Conservation (phyloP, 2,113 vertebrate genomes). For the Numida meleagris region DNA sequence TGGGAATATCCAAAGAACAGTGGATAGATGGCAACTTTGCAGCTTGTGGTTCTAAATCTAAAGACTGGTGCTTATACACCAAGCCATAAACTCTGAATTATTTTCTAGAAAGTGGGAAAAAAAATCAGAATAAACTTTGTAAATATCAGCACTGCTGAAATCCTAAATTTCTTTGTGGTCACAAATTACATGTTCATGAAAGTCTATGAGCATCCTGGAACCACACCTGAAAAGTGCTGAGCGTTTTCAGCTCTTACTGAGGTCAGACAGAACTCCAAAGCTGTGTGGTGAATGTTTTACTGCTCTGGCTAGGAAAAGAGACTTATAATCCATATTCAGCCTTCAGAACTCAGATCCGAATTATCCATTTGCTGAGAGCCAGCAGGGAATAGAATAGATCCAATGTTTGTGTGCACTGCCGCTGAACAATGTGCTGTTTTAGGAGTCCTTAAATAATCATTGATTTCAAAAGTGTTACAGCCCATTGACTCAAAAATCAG, state of each 20-base stretch:
- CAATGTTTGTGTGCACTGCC: background rate
- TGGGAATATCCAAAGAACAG: background rate
- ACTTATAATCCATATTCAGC: background rate
- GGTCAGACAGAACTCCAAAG: background rate
- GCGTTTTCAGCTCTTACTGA: background rate
- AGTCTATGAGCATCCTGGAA: background rate
- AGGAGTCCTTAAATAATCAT: constrained; percentile 74
- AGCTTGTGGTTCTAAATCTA: background rate
- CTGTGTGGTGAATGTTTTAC: background rate
- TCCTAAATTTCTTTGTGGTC: background rate
- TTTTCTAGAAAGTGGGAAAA: background rate
- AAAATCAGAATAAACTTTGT: background rate
- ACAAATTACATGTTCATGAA: background rate
- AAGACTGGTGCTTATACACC: background rate
- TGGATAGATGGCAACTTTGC: background rate
- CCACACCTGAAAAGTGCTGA: background rate
- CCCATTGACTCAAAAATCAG: constrained; percentile 73
- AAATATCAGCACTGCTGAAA: background rate
- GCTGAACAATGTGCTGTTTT: constrained; percentile 38
- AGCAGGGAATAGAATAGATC: constrained; percentile 1
- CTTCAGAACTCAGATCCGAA: background rate
- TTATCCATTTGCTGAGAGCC: background rate
- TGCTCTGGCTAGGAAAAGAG: background rate
- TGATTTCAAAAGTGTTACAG: constrained; percentile 70
- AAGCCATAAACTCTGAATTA: background rate